Base-by-base conservation (phyloP, 2,888 invertebrate species). In the Ichneumoninae sp. region DNA sequence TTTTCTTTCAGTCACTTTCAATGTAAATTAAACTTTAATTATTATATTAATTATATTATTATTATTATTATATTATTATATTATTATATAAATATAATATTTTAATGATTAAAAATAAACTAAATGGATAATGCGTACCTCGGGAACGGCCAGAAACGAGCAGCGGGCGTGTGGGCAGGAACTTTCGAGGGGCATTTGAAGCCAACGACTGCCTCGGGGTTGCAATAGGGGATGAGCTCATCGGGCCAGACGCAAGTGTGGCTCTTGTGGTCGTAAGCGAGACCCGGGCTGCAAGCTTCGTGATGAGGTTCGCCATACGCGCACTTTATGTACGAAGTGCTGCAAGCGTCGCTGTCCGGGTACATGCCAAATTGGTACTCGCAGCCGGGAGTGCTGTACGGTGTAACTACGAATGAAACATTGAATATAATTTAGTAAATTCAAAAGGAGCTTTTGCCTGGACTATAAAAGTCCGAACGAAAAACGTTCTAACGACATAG, bases 211-310 rank as follows among this genome's bases (percentile, higher is more conserved):
- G 97, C 97, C 95, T 98, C 98, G 86, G 98, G 98, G 94, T 98
- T 98, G 94, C 98, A 98, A 93, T 95, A 96, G 80, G 98, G 97
- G 86, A 97, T 95, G 60, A 98, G 95, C 82, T 98, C 96, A 95
- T 98, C 98, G 7, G 98, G 98, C 98, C 98, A 98, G 94, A 98
- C 98, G 95, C 98, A 98, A 71, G 96, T 96, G 92, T 98, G 98
- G 83, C 95, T 97, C 89, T 97, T 96, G 73, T 97, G 97, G 90
- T 98, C 98, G 93, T 98, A 98, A 19, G 96, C 98, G 81, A 98
- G 95, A 1, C 98, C 98, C 0, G 98, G 96, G 75, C 97, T 97
- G 94, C 98, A 98, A 13, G 97, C 96, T 88, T 96, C 96, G 85
- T 97, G 96, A 87, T 96, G 95, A 0, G 98, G 97, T 81, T 97